These are phyloP conservation scores for Catostomus latipinnis DNA, from an alignment of 2,797 vertebrate genomes.

Conservation along the genomic window DNA sequence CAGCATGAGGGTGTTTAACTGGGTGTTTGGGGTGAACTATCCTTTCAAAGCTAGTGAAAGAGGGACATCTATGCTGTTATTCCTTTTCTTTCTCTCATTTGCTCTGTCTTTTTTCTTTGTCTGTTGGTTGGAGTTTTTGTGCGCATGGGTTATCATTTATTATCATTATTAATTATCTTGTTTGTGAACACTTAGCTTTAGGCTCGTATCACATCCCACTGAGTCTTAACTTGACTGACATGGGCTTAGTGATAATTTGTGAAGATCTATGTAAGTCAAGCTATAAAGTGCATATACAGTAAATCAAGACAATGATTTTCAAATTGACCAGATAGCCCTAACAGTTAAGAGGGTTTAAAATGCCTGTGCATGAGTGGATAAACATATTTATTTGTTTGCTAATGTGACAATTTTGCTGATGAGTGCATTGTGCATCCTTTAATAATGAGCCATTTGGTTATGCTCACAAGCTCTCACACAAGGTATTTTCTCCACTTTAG, in stretches of 20 bases:
- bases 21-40: too few species aligned
- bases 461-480: conserved; percentile 2
- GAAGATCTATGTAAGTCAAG: neutral
- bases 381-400: conserved; percentile 1
- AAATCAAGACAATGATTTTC: neutral
- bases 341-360: conserved; percentile 4
- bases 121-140: conserved; percentile 18
- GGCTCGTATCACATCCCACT: conserved; percentile 45
- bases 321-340: conserved; percentile 3
- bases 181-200: conserved; percentile 60
- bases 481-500: neutral
- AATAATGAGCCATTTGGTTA: conserved; percentile 16
- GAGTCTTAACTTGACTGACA: conserved; percentile 59
- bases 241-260: conserved; percentile 22
- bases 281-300: neutral
- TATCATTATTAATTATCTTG: conserved; percentile 54
- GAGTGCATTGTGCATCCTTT: conserved; percentile 20
- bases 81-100: neutral
- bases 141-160: conserved; percentile 63
- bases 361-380: conserved; percentile 27
- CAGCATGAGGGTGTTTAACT: too few species aligned
- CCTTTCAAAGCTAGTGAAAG: neutral
- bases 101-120: neutral
- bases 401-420: conserved; percentile 15
- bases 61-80: neutral